A percentile compares a stretch with the other conserved stretches of the same genome.
These are phyloP conservation scores for Psilopogon haemacephalus DNA, from an alignment of 2,113 vertebrate genomes.

Conservation along the genomic window DNA sequence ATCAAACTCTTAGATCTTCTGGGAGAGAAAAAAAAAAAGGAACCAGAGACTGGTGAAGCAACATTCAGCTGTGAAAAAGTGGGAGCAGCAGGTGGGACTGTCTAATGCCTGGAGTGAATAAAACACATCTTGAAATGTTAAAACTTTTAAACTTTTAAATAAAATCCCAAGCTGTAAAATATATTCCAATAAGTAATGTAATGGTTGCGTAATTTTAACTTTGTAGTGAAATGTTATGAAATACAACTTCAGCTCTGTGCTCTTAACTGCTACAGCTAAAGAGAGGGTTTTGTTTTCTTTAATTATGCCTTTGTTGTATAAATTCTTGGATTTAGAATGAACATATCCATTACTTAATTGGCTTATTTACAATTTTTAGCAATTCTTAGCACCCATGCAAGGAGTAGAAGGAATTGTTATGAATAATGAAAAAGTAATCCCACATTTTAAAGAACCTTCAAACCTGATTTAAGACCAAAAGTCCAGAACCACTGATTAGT, in stretches of 20 bases:
- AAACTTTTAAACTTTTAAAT: conserved; percentile 58
- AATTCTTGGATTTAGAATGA: conserved; percentile 45
- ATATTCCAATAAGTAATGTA: conserved; percentile 56
- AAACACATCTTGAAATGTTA: conserved; percentile 61
- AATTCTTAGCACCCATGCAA: neutral
- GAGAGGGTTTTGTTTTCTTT: conserved; percentile 42
- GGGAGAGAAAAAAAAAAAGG: conserved; percentile 54
- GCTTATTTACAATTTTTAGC: conserved; percentile 16
- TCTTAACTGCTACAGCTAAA: conserved; percentile 49
- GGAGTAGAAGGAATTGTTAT: neutral
- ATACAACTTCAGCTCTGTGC: conserved; percentile 45
- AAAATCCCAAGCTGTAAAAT: conserved; percentile 67
- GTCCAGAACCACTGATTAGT: neutral
- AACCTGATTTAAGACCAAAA: conserved; percentile 20
- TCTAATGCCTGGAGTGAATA: conserved; percentile 35
- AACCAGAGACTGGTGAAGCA: conserved; percentile 43
- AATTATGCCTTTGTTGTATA: conserved; percentile 29
- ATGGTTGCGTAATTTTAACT: conserved; percentile 61
- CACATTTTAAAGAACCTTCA: conserved; percentile 19
- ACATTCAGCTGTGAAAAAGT: neutral
- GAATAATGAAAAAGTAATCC: neutral
- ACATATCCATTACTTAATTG: conserved; percentile 28
- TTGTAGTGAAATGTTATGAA: conserved; percentile 60
- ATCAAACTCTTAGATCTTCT: conserved; percentile 75
- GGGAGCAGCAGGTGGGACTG: conserved; percentile 12